These are phyloP conservation scores for Cacatua alba DNA, from an alignment of 2,113 vertebrate genomes.

Conservation along the genomic window DNA sequence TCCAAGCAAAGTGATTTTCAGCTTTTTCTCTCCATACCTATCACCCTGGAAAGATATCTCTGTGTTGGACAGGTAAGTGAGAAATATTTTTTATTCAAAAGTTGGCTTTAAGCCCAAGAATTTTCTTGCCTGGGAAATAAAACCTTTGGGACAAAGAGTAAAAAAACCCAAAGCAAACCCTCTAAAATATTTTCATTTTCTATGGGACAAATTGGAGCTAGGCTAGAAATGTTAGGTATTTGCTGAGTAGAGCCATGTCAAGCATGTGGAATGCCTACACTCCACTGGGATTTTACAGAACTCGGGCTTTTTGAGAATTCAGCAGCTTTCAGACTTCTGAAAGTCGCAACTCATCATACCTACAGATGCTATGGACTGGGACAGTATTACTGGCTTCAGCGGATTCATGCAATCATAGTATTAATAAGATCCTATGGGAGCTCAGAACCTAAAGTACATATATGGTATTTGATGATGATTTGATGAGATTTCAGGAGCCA, in stretches of 20 bases:
- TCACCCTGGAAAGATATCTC: neutral
- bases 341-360: neutral
- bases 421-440: neutral
- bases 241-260: neutral
- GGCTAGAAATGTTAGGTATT: neutral
- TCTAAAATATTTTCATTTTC: neutral
- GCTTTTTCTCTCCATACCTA: neutral
- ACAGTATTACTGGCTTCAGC: neutral
- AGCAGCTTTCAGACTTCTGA: neutral
- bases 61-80: neutral
- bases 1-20: neutral
- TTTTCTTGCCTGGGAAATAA: neutral
- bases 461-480: neutral
- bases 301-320: fast-evolving
- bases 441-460: neutral
- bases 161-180: fast-evolving
- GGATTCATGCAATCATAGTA: neutral
- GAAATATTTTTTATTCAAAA: neutral
- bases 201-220: neutral
- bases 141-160: neutral
- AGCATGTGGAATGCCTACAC: neutral
- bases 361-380: neutral
- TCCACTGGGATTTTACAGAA: neutral
- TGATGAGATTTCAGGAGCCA: neutral
- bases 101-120: neutral